phyloP scores from a whole-genome alignment of 2,888 invertebrate genomes.

The Perizoma flavofasciatum region DNA sequence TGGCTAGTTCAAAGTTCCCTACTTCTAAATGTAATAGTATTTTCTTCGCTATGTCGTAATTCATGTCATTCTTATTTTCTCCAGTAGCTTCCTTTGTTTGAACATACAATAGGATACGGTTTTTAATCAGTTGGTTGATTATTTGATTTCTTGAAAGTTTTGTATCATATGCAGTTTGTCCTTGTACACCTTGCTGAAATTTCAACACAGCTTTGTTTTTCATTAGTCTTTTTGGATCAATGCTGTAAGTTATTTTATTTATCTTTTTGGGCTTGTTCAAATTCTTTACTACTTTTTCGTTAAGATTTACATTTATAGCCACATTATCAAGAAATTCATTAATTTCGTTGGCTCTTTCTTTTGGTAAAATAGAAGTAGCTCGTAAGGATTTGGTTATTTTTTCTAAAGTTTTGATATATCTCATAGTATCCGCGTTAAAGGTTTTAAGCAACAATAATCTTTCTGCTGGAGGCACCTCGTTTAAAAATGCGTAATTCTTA shows the following conservation, averaged over 20 bases:
- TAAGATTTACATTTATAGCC: slow-evolving; percentile 50
- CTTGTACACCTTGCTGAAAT: neutral
- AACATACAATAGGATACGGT: slow-evolving; percentile 59
- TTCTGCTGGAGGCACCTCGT: slow-evolving; percentile 53
- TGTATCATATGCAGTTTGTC: slow-evolving; percentile 23
- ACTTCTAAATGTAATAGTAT: slow-evolving; percentile 58
- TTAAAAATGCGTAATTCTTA: slow-evolving; percentile 53
- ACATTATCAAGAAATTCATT: slow-evolving; percentile 57
- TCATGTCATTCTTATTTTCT: slow-evolving; percentile 50
- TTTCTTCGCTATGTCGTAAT: slow-evolving; percentile 61
- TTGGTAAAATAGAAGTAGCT: slow-evolving; percentile 38
- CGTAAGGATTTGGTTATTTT: slow-evolving; percentile 48
- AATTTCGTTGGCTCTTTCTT: slow-evolving; percentile 46
- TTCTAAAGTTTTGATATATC: slow-evolving; percentile 50
- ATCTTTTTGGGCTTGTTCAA: slow-evolving; percentile 38
- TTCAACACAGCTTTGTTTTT: slow-evolving; percentile 12
- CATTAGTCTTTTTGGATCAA: slow-evolving; percentile 3
- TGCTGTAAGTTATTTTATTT: neutral
- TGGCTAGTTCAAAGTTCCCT: slow-evolving; percentile 61
- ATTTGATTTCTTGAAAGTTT: slow-evolving; percentile 62
- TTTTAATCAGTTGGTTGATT: slow-evolving; percentile 66
- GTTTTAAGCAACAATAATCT: slow-evolving; percentile 60
- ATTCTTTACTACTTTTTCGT: slow-evolving; percentile 49
- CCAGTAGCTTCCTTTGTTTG: slow-evolving; percentile 52
- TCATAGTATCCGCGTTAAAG: slow-evolving; percentile 52